Base-by-base conservation (phyloP, 1,140 invertebrate species). In the Diachasma alloeum region DNA sequence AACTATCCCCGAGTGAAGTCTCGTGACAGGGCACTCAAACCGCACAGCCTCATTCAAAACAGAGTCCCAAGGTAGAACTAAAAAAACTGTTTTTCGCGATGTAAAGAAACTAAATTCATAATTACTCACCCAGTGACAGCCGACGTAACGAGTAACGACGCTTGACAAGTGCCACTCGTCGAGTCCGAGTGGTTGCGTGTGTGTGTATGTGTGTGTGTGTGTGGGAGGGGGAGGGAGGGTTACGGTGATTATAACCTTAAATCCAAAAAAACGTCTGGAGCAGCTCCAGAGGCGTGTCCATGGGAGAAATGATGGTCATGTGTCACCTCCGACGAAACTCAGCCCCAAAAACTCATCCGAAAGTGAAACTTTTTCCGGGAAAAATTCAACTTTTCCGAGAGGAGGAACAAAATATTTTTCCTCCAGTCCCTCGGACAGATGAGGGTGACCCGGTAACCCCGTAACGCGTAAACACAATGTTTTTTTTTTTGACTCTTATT, bases 241-340 rank as follows among this genome's bases (percentile, higher is more conserved):
- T 56, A 37, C 56, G 72, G 56, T 15, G 48, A 63, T 63, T 63
- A 48, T 75, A 75, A 75, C 63, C 73, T 75, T 75, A 75, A 75
- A 75, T 75, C 42, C 73, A 59, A 75, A 67, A 17, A 26, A n/a
- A n/a, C n/a, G 72, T 42, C 42, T 39, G 63, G 53, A 74, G 15
- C 44, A 19, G 19, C 11, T 42, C 56, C 31, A 74, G 66, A 74
- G 72, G 72, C 72, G 72, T 74, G 56, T 56, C 72, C 48, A 56
- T 19, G n/a, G 19, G 6, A 56, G n/a, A 19, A 56, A 56, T 42
- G 9, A 42, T 11, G 1, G n/a, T 56, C 48, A 56, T 48, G 11
- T 15, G n/a, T 56, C 48, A 56, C 48, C 19, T 56, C 1, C 17
- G 9, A 22, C n/a, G 48, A 56, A 56, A 42, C 39, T 42, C 39